Evolutionary conservation across 1,140 invertebrate species (phyloP), one percentile per base, ranked within the genome.

Genomic region (Aphelenchoides besseyi): DNA sequence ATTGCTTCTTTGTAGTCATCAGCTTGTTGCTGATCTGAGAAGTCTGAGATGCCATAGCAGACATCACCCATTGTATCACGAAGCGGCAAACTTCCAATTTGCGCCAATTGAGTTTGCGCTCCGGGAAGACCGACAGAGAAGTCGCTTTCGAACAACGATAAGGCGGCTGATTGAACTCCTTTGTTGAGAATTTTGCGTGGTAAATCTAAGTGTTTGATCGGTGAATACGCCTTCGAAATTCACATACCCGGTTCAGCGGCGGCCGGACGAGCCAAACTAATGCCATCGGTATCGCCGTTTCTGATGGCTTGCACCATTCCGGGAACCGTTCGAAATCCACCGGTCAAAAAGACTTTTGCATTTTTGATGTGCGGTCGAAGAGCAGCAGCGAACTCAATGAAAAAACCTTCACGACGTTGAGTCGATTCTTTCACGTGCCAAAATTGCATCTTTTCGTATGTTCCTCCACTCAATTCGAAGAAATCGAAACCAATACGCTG

Each of bases 351-450:
- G 2, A 77, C 54, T 3, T 64, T 37, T 18, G 74, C 62, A 32
- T 75, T 73, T 41, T 75, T 76, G 35, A 74, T 57, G 3, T 71
- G 48, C 2, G 48, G 32, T n/a, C 32, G 67, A 54, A 74, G 68
- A 3, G 26, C 12, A 41, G 16, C 36, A 2, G 54, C 53, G n/a
- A 70, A 73, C 12, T 70, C 54, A 5, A 61, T 16, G 32, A 73
- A 73, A 29, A 53, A 70, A 5, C 55, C 59, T 29, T 73, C 71
- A 16, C 68, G 28, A 52, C 53, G 55, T 18, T 48, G 32, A 9
- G 76, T 78, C 1, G 72, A 74, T 26, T 78, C 76, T 55, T 54
- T 69, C 9, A 12, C n/a, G 16, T 71, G 63, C 1, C 29, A 28
- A 29, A 71, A 35, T 26, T 26, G 8, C 3, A 32, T 18, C 2